Percentiles rank a stretch among this genome's conserved stretches.
Evolutionary conservation across 2,113 vertebrate genomes (phyloP).

Genomic region (Notarius lentiginosus): DNA sequence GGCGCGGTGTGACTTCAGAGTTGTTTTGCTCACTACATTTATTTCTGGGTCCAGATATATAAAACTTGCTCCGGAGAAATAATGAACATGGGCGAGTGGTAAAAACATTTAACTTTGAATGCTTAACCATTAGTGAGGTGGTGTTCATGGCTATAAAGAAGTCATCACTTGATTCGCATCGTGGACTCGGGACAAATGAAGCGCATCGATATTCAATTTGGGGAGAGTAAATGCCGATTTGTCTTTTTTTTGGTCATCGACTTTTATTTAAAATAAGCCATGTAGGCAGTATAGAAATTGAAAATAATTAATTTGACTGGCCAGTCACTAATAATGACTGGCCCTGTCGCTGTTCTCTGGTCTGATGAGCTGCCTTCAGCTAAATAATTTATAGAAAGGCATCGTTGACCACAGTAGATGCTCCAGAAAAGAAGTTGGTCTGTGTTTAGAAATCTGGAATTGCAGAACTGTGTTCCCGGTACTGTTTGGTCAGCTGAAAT

Average conservation of each 20-base stretch:
- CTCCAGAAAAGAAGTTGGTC: background rate
- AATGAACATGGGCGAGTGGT: background rate
- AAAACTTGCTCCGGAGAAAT: background rate
- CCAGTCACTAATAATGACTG: background rate
- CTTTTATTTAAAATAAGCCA: background rate
- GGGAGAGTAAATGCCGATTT: background rate
- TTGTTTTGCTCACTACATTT: background rate
- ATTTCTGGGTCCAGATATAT: background rate
- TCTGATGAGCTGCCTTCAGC: background rate
- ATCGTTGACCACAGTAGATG: too few species aligned
- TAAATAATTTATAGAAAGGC: too few species aligned
- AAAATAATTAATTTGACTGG: background rate
- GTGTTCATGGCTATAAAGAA: background rate
- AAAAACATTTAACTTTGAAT: background rate
- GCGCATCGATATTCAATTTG: background rate
- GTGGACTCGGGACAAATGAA: background rate
- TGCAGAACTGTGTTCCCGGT: too few species aligned
- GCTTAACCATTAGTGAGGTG: background rate
- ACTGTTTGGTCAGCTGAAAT: background rate
- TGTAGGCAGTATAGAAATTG: background rate
- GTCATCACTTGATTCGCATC: background rate
- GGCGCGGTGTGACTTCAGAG: background rate
- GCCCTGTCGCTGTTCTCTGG: background rate
- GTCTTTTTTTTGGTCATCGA: background rate
- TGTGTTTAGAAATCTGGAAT: too few species aligned